These are phyloP conservation scores for Drosophila emarginata DNA, from an alignment of 2,888 invertebrate species.

Conservation along the genomic window DNA sequence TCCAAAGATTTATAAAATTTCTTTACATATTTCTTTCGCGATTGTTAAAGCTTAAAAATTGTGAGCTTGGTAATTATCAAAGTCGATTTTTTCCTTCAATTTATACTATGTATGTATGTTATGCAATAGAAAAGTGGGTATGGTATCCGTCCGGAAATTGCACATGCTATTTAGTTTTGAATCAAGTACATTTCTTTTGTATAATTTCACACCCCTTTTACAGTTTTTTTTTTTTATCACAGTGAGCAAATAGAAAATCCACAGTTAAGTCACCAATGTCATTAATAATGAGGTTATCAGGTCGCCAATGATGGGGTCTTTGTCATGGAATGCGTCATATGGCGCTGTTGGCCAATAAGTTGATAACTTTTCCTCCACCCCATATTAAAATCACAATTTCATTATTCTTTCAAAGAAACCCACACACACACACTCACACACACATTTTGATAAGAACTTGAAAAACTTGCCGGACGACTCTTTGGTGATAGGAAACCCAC, in stretches of 20 bases:
- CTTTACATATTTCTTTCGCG: too few relatives aligned
- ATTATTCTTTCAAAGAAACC: neutral
- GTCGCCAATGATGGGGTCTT: constrained; percentile 34
- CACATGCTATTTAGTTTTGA: neutral
- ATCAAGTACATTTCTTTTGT: neutral
- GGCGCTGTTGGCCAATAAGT: constrained; percentile 32
- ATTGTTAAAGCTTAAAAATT: too few relatives aligned
- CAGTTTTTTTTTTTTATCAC: constrained; percentile 24
- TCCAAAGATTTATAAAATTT: too few relatives aligned
- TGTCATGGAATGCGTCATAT: constrained; percentile 32
- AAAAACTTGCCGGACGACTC: constrained; percentile 26
- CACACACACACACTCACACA: constrained; percentile 1
- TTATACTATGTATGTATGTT: too few relatives aligned
- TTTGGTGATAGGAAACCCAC: neutral
- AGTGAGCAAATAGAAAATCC: constrained; percentile 18
- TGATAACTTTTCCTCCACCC: constrained; percentile 32
- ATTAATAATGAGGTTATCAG: constrained; percentile 52
- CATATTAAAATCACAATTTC: constrained; percentile 5
- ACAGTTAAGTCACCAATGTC: constrained; percentile 21
- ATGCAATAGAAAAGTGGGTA: too few relatives aligned
- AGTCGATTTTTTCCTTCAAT: too few relatives aligned
- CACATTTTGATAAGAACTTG: constrained; percentile 22
- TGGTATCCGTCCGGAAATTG: neutral
- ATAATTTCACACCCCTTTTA: constrained; percentile 3
- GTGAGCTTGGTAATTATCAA: too few relatives aligned